These are phyloP conservation scores for Lerista edwardsae DNA, from an alignment of 2,797 vertebrate species.

Conservation along the genomic window DNA sequence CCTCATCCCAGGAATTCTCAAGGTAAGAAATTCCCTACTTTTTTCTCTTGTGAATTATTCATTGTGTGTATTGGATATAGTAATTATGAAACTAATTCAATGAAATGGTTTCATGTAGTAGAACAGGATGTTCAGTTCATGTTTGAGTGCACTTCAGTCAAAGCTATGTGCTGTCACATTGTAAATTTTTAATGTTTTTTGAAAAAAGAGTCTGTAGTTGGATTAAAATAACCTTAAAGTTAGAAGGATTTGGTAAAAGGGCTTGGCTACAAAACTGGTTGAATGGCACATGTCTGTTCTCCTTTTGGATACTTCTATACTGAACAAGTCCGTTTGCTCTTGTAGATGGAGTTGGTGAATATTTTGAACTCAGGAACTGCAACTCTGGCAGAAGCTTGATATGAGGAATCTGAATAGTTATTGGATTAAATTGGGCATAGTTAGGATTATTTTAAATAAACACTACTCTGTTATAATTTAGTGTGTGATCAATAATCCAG, in stretches of 20 bases:
- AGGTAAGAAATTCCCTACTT: too few species aligned
- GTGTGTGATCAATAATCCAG: not conserved
- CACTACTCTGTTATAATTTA: not conserved
- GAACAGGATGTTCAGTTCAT: not conserved
- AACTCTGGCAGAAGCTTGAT: not conserved
- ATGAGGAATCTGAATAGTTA: not conserved
- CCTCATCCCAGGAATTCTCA: too few species aligned
- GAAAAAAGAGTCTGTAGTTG: not conserved
- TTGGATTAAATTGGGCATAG: too few species aligned
- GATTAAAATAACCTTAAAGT: not conserved
- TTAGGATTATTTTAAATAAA: not conserved
- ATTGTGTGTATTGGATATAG: not conserved
- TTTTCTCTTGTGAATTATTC: not conserved
- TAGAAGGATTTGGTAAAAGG: not conserved
- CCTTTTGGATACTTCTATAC: too few species aligned
- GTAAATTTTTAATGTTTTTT: not conserved
- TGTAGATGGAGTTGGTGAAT: too few species aligned
- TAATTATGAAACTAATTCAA: conserved; percentile 1
- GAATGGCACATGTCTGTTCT: not conserved
- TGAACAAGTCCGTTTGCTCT: too few species aligned
- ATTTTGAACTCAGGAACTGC: not conserved
- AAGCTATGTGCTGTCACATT: not conserved
- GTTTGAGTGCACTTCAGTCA: not conserved
- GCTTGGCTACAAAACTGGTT: too few species aligned
- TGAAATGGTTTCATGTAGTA: not conserved